Base-by-base conservation (phyloP, 30 jellyfish, hydroid and myxozoan species). In the Aurelia aurita region DNA sequence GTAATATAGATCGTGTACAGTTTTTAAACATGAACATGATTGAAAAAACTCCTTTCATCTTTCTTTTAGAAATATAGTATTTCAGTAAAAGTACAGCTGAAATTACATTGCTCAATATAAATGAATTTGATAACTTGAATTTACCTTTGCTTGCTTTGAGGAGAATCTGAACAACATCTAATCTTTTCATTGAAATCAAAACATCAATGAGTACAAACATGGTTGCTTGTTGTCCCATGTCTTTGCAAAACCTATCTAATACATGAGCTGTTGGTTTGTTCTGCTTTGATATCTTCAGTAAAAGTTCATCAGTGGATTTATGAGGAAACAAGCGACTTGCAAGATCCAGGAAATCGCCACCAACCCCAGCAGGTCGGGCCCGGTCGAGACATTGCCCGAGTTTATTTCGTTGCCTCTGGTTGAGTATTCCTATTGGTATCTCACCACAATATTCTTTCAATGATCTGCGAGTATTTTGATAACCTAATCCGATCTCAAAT, bases 301-400 rank as follows among this genome's bases (percentile, higher is more conserved):
- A 25, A 28, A 83, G 63, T 9, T 63, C 27, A 11, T 83, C 86
- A 31, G 15, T 54, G 60, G 32, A 27, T 58, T 28, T 25, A 3
- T 60, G 81, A 0, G 93, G 93, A 20, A 83, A 83, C 57, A 83
- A 59, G 28, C 80, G 34, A 12, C 80, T 27, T 15, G 93, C 93
- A 5, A 83, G 80, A 25, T 63, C 93, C 23, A 55, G 47, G 80
- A 21, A 83, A 65, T 83, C 73, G 13, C 67, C 29, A 1, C 67
- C 67, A 55, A 55, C 5, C 19, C 28, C 67, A 55, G 67, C 67
- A 26, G 93, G 81, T 28, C 81, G 69, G 67, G 31, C 69, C 32
- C 77, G 19, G 39, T 83, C 93, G 5, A 83, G 60, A 0, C 31
- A 64, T 7, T 25, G 14, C 22, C 93, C 93, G 15, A 83, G 80